phyloP scores from a whole-genome alignment of 2,113 vertebrate genomes.

The Paracanthobrama guichenoti region DNA sequence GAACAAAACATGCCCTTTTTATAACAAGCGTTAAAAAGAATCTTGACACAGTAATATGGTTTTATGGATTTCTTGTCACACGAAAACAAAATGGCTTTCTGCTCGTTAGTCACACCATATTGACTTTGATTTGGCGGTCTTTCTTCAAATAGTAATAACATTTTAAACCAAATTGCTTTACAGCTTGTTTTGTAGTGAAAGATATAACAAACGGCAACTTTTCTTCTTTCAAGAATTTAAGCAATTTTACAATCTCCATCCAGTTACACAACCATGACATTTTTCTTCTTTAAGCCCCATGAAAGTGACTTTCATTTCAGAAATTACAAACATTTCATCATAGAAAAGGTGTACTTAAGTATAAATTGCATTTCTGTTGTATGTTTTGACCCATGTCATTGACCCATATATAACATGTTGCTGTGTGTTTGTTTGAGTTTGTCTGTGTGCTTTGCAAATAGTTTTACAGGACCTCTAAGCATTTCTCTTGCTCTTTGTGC shows the following conservation, averaged over 20 bases:
- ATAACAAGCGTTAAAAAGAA: too few species aligned
- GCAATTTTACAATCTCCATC: neutral
- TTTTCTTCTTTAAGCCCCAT: neutral
- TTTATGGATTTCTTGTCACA: neutral
- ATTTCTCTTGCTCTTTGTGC: neutral
- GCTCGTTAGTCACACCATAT: neutral
- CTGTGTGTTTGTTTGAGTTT: neutral
- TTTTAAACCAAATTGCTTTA: too few species aligned
- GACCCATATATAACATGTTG: neutral
- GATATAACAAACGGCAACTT: neutral
- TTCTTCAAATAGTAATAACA: neutral
- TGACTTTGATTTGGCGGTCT: neutral
- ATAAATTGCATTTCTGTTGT: neutral
- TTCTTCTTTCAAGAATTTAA: neutral
- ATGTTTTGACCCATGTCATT: neutral
- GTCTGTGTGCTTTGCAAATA: slow-evolving; percentile 21
- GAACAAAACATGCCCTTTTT: neutral
- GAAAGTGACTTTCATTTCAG: neutral
- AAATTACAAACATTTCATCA: neutral
- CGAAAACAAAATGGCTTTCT: slow-evolving; percentile 4
- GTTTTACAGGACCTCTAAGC: neutral
- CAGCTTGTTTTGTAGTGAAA: neutral
- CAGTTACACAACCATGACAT: neutral
- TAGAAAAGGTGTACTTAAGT: neutral
- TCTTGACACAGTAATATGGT: neutral